Base-by-base conservation (phyloP, 2,113 vertebrate genomes). In the Prietella phreatophila region DNA sequence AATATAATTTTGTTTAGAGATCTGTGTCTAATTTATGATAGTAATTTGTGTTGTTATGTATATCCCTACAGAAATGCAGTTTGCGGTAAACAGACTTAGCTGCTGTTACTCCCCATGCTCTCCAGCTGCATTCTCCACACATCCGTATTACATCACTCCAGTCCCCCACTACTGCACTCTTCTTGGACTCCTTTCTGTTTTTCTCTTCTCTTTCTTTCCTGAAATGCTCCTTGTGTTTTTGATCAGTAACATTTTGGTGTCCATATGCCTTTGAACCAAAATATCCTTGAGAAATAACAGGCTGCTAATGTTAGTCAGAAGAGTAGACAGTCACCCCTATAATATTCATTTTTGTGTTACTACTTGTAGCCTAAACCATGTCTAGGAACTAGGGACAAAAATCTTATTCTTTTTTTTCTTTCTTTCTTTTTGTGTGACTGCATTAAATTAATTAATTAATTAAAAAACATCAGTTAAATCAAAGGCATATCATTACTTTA, bases 251-350 rank as follows among this genome's bases (percentile, higher is more conserved):
- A 53, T 56, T 53, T 33, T 82, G 30, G 42, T 78, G 50, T 71
- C 80, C 58, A 75, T 83, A 86, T 86, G 80, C 71, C 85, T 78
- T 83, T 55, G 73, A 83, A 89, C 50, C 80, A 83, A 86, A 86
- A 89, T 83, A 84, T 79, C 61, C 27, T 73, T 73, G 53, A 79
- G 67, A 86, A 69, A 88, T 78, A 85, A 63, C 82, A 65, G 65
- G 22, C 80, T 79, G 53, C 42, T 55, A 58, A 71, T 87, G 86
- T 88, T 90, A 56, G 78, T 82, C 69, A 71, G 75, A 83, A 88
- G 71, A 90, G 65, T 56, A 79, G 83, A 69, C 55, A 69, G n/a
- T 69, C 53, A 71, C 36, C 47, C 53, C 82, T 86, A 84, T 78
- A n/a, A 86, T 82, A 47, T 73, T 75, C 58, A 55, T 61, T 87